Base-by-base conservation (phyloP, 2,888 invertebrate species). In the Diabrotica balteata region DNA sequence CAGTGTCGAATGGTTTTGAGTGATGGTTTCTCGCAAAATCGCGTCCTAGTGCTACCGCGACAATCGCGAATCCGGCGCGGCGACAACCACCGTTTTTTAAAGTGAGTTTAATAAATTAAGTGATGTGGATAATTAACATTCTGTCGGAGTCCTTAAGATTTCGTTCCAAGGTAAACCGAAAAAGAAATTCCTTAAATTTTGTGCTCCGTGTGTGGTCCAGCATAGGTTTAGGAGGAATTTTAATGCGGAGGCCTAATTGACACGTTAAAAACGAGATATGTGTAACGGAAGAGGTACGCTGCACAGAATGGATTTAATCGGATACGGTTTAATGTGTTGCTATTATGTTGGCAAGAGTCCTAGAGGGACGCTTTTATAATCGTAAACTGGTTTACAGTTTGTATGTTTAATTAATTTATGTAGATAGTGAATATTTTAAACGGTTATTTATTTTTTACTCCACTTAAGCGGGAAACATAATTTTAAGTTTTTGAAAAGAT, bases 201-300 rank as follows among this genome's bases (percentile, higher is more conserved):
- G 68, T 63, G 68, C 67, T 8, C 63, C 53, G 73, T 73, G 75
- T 78, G 80, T 80, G 80, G 79, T 78, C 80, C 63, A 55, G 22
- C 72, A 72, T 73, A 74, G 75, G 44, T 57, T 73, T 70, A 55
- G 61, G 69, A 69, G 77, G 79, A 80, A 81, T 79, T 74, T 76
- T 75, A 78, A 78, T 75, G 71, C 75, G 46, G 46, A 46, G 75
- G 76, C 17, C 77, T 81, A 82, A 82, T 82, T 82, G 82, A 82
- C 80, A 82, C 79, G 79, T 81, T 80, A 80, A 80, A 77, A 72
- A 72, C 76, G 67, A 73, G 76, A 74, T 65, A 66, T 75, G 74
- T 75, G 76, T 73, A 74, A 72, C 73, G 73, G 72, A 70, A 72
- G 70, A 72, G 74, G 72, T 69, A 69, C 66, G 67, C 67, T 67